Evolutionary conservation across 2,113 vertebrate genomes (phyloP), one percentile per base, ranked within the genome.

Genomic region (Abramis brama): DNA sequence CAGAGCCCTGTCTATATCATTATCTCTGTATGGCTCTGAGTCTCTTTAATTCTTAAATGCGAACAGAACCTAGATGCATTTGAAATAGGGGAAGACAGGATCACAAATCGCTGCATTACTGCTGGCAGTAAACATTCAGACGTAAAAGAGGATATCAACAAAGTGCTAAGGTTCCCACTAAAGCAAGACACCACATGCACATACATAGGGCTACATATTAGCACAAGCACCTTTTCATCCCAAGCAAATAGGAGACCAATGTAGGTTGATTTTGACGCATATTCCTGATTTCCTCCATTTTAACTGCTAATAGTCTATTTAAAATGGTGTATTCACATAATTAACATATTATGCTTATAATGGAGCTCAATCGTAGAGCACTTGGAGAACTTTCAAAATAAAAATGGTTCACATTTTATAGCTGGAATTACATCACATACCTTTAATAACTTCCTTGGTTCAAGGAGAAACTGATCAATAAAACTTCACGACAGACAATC

Each of bases 21-120:
- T 64, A 86, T 79, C 78, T 81, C 43, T 15, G 78, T 79, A 60
- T 74, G n/a, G 62, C 78, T 62, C 59, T 59, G 68, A 68, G 64
- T 71, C 66, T 62, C 70, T 86, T 86, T 81, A 71, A 36, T n/a
- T 47, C 25, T 21, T 33, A 62, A 62, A 50, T 66, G 55, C 60
- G 12, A 64, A 30, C 33, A 11, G 62, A 23, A 13, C n/a, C 82
- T 73, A 73, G 60, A 75, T 85, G 59, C 73, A 81, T 82, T 79
- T 76, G 47, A 68, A 79, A 59, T 59, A 43, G 33, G 33, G 36
- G 70, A 64, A 68, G 62, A 36, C 27, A 19, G 43, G 25, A 87
- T 74, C 77, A 70, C 66, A 84, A 84, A 87, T 52, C 62, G 36
- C 45, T 52, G 45, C 30, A 70, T 74, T 71, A 70, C 43, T n/a